Evolutionary conservation across 2,113 vertebrate species (phyloP), one percentile per base, ranked within the genome.

Genomic region (Pogona vitticeps): DNA sequence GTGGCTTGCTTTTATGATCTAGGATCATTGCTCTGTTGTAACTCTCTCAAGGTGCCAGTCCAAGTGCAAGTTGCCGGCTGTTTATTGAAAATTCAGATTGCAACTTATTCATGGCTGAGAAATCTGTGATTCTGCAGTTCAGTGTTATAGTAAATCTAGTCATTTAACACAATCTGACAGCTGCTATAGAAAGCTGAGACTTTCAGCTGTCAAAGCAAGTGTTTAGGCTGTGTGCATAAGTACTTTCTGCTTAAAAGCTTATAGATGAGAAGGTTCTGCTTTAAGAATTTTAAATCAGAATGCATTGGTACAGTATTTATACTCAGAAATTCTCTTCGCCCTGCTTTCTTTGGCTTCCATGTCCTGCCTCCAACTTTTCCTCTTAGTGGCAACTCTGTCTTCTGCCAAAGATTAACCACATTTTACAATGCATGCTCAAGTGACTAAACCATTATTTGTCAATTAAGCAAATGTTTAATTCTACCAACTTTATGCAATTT

Each of bases 221-320:
- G 59, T 61, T 26, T 58, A 61, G 33, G 17, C 58, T 20, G 52
- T n/a, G 28, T 2, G 56, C 36, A 31, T 38, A 61, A 33, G 31
- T 58, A 38, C n/a, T 79, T 52, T 79, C 33, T 79, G 56, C 33
- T 79, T 79, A 59, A 78, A 79, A 61, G 56, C 33, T 79, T 79
- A 59, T 58, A 79, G 20, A 6, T n/a, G 46, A 76, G 75, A 52
- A 38, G 26, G 40, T 28, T 75, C 40, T 75, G 38, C 33, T 20
- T n/a, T 20, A 21, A 63, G 61, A 31, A 67, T 67, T 67, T 67
- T 67, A 67, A 67, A 31, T 31, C 28, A 5, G 26, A 67, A 67
- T 67, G 65, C 26, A 12, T 67, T 67, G 31, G 68, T 17, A n/a
- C n/a, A n/a, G n/a, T n/a, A 15, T 70, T 12, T 70, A 10, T 70